Conservation (phyloP, 2,797 vertebrate species). For the Diglossa cyanea region DNA sequence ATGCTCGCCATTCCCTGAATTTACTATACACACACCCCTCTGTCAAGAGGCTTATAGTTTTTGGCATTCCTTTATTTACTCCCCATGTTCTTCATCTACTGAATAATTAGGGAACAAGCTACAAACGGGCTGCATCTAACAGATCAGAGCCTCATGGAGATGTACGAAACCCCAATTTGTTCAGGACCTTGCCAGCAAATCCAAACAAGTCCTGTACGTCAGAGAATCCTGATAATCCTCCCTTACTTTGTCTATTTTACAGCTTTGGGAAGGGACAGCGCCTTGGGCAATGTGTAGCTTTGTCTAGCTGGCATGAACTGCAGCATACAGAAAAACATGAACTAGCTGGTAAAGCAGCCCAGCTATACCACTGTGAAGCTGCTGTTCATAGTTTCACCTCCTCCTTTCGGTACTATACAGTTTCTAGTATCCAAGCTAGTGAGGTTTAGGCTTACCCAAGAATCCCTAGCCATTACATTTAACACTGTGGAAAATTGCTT, state of each 20-base stretch:
- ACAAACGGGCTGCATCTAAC: not conserved
- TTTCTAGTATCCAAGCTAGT: not conserved
- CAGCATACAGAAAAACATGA: not conserved
- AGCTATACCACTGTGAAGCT: not conserved
- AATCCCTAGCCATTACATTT: not conserved
- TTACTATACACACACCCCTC: not conserved
- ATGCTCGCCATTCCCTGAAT: not conserved
- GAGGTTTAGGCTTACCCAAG: not conserved
- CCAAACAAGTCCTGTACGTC: not conserved
- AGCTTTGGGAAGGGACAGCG: not conserved
- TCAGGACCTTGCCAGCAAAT: not conserved
- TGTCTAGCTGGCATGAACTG: not conserved
- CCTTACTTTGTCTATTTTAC: not conserved
- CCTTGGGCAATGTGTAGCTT: not conserved
- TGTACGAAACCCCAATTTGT: fast-evolving
- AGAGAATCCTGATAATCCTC: not conserved
- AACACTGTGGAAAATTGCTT: not conserved
- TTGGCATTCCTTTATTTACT: not conserved
- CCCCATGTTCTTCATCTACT: not conserved
- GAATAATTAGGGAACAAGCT: not conserved
- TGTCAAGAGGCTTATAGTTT: not conserved
- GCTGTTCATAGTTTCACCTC: not conserved
- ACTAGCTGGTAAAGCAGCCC: not conserved
- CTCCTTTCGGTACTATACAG: not conserved
- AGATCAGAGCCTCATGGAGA: not conserved